Evolutionary conservation across 2,113 vertebrate species (phyloP), one percentile per base, ranked within the genome.

Genomic region (Callorhinus ursinus): DNA sequence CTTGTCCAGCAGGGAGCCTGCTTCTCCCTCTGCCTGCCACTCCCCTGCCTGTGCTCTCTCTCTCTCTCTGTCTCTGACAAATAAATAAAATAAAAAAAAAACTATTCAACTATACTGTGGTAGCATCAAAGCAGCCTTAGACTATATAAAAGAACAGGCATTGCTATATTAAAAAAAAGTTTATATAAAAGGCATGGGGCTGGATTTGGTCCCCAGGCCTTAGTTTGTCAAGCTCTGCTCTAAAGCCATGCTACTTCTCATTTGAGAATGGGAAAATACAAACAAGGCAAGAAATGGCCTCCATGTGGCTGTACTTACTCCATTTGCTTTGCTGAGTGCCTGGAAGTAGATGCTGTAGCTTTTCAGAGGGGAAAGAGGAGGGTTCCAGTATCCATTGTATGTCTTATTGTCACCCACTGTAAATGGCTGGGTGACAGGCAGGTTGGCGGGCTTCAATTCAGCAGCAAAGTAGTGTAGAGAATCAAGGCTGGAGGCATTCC

Each of bases 331-430:
- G 99, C 99, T 99, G 93, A 99, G 99, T 94, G 99, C 99, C 98
- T 99, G 99, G 98, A 99, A 99, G 98, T 99, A 99, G 98, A 99
- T 99, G 98, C 99, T 99, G 99, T 99, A 99, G 99, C 99, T 99
- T 98, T 99, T 99, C 97, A 99, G 97, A 0, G 99, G 99, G 8
- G 99, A 99, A 33, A 99, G 99, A 0, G 99, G 99, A 24, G 99
- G 99, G 2, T 99, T 99, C 99, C 99, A 99, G 98, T 99, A 99
- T 87, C 99, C 99, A 0, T 99, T 99, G 97, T 99, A 99, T 59
- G 99, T 99, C 98, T 99, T 99, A 98, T 99, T 99, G 99, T 99
- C 99, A 0, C 99, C 99, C 93, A 99, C 99, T 0, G 99, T 99
- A 98, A 99, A 99, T 0, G 99, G 99, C 96, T 99, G 99, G 0